phyloP scores from a whole-genome alignment of 1,140 invertebrate species.

The Drosophila cardini region DNA sequence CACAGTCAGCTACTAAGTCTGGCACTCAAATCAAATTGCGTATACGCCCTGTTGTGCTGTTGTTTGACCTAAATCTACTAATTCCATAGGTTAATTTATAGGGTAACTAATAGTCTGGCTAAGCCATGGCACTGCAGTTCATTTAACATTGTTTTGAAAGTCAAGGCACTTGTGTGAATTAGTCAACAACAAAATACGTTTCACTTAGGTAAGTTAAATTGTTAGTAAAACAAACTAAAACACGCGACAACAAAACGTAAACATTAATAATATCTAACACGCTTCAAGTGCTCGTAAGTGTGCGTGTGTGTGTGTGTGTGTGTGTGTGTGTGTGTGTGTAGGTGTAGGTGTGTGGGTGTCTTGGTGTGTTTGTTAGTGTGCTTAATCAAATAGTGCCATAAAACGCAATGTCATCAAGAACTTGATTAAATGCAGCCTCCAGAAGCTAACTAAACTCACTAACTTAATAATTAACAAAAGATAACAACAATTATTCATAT shows the following conservation, averaged over 20 bases:
- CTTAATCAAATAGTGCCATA: conserved; percentile 5
- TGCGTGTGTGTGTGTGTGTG: conserved; percentile 10
- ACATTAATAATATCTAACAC: conserved; percentile 10
- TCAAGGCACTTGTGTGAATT: conserved; percentile 20
- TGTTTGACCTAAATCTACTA: neutral
- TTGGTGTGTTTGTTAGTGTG: neutral
- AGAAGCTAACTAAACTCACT: too few relatives aligned
- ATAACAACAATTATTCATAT: too few relatives aligned
- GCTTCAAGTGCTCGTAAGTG: neutral
- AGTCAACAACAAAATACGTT: conserved; percentile 10
- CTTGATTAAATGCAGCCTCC: neutral
- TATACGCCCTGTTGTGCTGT: neutral
- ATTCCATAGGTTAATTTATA: neutral
- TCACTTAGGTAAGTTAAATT: conserved; percentile 36
- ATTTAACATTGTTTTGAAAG: conserved; percentile 40
- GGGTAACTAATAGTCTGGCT: neutral
- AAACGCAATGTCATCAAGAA: too few relatives aligned
- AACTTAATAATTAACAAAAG: too few relatives aligned
- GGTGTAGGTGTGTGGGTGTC: conserved; percentile 2
- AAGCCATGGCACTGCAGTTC: conserved; percentile 1
- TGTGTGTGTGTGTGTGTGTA: neutral
- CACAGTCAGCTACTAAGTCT: neutral
- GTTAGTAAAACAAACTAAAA: conserved; percentile 33
- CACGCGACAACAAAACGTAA: conserved; percentile 17
- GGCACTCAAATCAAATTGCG: conserved; percentile 23